Percentiles rank a stretch among this genome's conserved stretches.
These are phyloP conservation scores for Triops longicaudatus DNA, from an alignment of 1,140 invertebrate species.

Conservation along the genomic window DNA sequence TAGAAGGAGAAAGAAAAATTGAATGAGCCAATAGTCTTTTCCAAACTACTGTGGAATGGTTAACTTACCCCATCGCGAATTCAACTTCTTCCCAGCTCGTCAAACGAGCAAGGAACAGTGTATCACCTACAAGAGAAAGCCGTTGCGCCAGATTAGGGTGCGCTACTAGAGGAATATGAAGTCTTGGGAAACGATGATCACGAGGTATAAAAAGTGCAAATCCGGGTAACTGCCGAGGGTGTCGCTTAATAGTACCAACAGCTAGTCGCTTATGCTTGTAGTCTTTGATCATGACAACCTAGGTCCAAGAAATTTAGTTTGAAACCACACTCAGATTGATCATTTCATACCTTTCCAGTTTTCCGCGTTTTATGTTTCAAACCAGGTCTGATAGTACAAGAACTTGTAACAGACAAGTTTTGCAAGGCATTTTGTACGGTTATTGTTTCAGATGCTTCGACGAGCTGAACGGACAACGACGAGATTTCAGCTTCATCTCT, in stretches of 20 bases:
- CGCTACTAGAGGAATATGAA: slow-evolving; percentile 53
- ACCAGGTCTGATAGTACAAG: neutral
- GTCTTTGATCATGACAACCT: slow-evolving; percentile 47
- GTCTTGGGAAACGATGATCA: slow-evolving; percentile 60
- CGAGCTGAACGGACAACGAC: neutral
- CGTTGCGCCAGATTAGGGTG: slow-evolving; percentile 51
- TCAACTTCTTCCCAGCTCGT: slow-evolving; percentile 53
- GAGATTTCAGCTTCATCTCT: neutral
- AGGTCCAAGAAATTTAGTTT: slow-evolving; percentile 25
- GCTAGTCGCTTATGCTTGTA: slow-evolving; percentile 53
- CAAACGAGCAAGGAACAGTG: slow-evolving; percentile 61
- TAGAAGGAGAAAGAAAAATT: neutral
- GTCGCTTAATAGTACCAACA: slow-evolving; percentile 52
- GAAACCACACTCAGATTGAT: neutral
- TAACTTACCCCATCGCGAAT: slow-evolving; percentile 51
- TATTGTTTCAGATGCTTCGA: neutral
- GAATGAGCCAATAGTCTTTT: slow-evolving; percentile 49
- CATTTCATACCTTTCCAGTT: neutral
- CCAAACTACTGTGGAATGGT: too few relatives aligned
- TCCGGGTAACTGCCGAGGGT: slow-evolving; percentile 33
- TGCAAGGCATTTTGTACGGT: neutral
- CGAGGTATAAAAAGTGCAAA: slow-evolving; percentile 56
- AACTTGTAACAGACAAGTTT: neutral
- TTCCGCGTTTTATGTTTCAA: neutral
- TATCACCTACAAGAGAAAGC: slow-evolving; percentile 48